A percentile compares a stretch with the other conserved stretches of the same genome.
phyloP scores from a whole-genome alignment of 2,888 invertebrate species.

The Napeogenes inachia region DNA sequence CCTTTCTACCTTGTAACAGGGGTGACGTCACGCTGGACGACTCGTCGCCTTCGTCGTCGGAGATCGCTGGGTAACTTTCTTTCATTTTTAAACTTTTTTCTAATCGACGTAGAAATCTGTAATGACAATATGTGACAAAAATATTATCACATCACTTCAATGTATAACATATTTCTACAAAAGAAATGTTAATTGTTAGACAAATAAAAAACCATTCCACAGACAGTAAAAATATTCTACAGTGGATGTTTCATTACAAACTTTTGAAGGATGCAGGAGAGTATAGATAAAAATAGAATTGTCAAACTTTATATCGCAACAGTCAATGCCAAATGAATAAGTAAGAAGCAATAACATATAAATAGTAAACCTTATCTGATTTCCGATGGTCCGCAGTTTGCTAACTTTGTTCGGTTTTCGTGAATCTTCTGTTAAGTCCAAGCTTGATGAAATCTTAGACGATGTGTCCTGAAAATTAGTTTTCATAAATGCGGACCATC shows the following conservation, averaged over 20 bases:
- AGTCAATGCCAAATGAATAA: background rate
- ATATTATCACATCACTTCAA: too few species aligned
- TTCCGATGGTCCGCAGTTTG: slow-evolving; percentile 83
- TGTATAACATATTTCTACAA: background rate
- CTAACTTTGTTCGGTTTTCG: slow-evolving; percentile 80
- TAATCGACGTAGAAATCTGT: slow-evolving; percentile 82
- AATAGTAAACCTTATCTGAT: slow-evolving; percentile 82
- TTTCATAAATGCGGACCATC: background rate
- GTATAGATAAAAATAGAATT: slow-evolving; percentile 5
- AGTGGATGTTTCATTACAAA: background rate
- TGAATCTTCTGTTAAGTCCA: slow-evolving; percentile 75
- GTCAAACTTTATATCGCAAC: background rate
- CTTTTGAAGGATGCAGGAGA: background rate
- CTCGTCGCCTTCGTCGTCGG: slow-evolving; percentile 78
- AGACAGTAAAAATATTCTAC: background rate
- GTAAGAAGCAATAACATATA: slow-evolving; percentile 22
- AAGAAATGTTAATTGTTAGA: background rate
- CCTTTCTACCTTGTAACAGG: slow-evolving; percentile 70
- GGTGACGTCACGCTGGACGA: slow-evolving; percentile 82
- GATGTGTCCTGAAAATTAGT: slow-evolving; percentile 70
- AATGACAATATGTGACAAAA: slow-evolving; percentile 13
- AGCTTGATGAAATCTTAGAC: slow-evolving; percentile 79
- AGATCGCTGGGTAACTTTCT: slow-evolving; percentile 78
- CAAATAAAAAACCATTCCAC: slow-evolving; percentile 1
- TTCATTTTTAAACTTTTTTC: slow-evolving; percentile 84